Evolutionary conservation across 2,797 vertebrate species (phyloP).

Genomic region (Astyanax mexicanus): DNA sequence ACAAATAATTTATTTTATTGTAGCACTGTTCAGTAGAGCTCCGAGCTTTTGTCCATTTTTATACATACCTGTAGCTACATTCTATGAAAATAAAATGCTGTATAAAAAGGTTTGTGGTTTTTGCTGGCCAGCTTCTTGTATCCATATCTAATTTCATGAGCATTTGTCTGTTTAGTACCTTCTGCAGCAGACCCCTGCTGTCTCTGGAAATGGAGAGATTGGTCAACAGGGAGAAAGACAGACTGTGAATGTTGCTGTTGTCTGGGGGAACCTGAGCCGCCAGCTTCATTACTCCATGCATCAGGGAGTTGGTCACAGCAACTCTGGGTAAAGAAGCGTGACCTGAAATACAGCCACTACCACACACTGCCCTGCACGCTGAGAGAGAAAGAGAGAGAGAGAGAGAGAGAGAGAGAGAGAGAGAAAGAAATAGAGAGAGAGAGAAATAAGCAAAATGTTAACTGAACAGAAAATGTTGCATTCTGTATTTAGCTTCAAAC

Average conservation of each 20-base stretch:
- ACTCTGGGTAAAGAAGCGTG: conserved; percentile 71
- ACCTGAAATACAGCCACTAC: conserved; percentile 65
- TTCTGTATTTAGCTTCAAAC: no score
- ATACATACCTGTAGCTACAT: no score
- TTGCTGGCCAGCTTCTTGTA: no score
- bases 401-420: conserved; percentile 25
- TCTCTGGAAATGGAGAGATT: conserved; percentile 91
- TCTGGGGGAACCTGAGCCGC: conserved; percentile 82
- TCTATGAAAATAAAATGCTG: no score
- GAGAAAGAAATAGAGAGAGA: no score
- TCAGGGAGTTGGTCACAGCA: conserved; percentile 79
- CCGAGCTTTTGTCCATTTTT: no score
- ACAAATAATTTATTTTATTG: no score
- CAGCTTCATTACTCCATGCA: conserved; percentile 88
- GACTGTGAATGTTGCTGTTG: conserved; percentile 80
- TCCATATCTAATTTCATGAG: no score
- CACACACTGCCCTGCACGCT: conserved; percentile 91
- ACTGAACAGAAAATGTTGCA: no score
- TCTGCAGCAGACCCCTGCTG: conserved; percentile 90
- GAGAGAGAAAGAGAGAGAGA: conserved; percentile 37
- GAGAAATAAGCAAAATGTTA: no score
- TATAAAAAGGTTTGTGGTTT: no score
- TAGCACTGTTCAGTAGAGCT: no score
- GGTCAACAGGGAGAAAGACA: conserved; percentile 86
- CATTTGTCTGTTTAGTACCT: conserved; percentile 74